Conservation (phyloP, 2,797 vertebrate species). For the Oophaga sylvatica region DNA sequence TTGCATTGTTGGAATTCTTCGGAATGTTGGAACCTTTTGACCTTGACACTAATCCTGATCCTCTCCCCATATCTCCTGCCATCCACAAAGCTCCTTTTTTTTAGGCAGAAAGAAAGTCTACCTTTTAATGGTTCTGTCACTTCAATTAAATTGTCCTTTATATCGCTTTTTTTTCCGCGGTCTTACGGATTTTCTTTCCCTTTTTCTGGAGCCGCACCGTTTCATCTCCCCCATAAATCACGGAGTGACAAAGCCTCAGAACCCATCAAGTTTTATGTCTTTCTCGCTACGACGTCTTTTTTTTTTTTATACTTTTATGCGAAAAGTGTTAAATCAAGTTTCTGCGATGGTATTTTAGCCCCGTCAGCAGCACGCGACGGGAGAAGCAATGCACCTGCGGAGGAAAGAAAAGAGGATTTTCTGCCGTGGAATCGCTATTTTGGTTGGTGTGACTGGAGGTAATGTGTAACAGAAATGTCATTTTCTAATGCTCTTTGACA, state of each 20-base stretch:
- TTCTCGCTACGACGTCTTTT: constrained; percentile 59
- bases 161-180: constrained; percentile 42
- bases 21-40: neutral
- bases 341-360: constrained; percentile 57
- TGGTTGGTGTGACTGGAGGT: constrained; percentile 45
- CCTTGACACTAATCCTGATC: neutral
- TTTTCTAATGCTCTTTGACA: constrained; percentile 53
- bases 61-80: fast-evolving
- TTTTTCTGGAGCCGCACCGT: constrained; percentile 35
- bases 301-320: constrained; percentile 39
- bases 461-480: constrained; percentile 37
- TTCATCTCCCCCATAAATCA: constrained; percentile 51
- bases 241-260: constrained; percentile 50
- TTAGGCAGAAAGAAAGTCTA: constrained; percentile 37
- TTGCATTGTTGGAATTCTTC: neutral
- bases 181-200: constrained; percentile 40
- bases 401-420: constrained; percentile 45
- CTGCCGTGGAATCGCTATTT: constrained; percentile 45
- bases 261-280: neutral
- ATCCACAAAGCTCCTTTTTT: neutral
- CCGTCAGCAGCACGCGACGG: constrained; percentile 22
- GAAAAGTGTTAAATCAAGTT: constrained; percentile 62
- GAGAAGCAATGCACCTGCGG: constrained; percentile 44
- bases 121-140: constrained; percentile 54
- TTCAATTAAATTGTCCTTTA: constrained; percentile 56